Evolutionary conservation across 1,140 invertebrate genomes (phyloP), one percentile per base, ranked within the genome.

Genomic region (Agraylea sexmaculata): DNA sequence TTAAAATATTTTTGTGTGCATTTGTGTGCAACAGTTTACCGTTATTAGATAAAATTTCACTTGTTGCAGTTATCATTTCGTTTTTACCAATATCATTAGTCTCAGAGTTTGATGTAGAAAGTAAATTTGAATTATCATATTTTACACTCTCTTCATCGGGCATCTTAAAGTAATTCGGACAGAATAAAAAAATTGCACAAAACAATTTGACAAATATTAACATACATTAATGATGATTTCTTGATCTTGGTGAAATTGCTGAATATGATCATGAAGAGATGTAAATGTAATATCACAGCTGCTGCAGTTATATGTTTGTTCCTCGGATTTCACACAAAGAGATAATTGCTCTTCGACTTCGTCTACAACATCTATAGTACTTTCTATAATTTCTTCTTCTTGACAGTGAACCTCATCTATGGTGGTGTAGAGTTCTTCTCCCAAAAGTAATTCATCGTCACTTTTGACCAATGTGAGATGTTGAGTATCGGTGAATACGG

Each of bases 201-300:
- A 27, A 27, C 23, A 27, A 8, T 27, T 27, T 27, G 7, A 27
- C 23, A 27, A 27, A 27, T 8, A 27, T 27, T 27, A 27, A 27
- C 22, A 45, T 54, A 67, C 67, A 58, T 75, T 71, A 27, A 76
- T 57, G 23, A 74, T 66, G 33, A 78, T 74, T 58, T 78, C 73
- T 54, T 78, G 70, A 31, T 75, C 73, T 53, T 71, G 71, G 41
- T 80, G 77, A 53, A 68, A 77, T 44, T 71, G 63, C 40, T 71
- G 66, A 45, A 80, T 73, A 46, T 79, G 76, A 3, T 77, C 74
- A 23, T 74, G 50, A 7, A 79, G 70, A 3, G 71, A 75, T 43
- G 64, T 62, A 46, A 80, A 80, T 43, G 68, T 73, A 19, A 75
- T 66, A 2, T 68, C 66, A 53, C 76, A 79, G 33, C 68, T 73